Percentiles rank a stretch among this genome's conserved stretches.
These are phyloP conservation scores for Planococcus citri DNA, from an alignment of 1,140 invertebrate species.

Conservation along the genomic window DNA sequence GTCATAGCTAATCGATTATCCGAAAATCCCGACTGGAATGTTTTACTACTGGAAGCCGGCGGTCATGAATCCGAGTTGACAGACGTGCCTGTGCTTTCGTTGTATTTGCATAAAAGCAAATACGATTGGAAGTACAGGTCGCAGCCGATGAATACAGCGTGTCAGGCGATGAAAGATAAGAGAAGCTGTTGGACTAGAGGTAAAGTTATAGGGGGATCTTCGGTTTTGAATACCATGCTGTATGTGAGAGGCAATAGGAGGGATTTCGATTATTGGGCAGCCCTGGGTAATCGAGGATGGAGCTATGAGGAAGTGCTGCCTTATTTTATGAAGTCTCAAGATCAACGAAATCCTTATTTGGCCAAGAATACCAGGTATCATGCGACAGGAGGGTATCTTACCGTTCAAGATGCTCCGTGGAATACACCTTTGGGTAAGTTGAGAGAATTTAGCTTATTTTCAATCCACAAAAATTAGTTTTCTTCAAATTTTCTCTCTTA, in stretches of 20 bases:
- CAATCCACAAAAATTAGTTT: no score
- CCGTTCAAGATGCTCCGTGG: conserved; percentile 66
- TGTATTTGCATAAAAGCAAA: conserved; percentile 79
- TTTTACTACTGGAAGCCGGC: conserved; percentile 75
- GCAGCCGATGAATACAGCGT: conserved; percentile 69
- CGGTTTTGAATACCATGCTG: conserved; percentile 77
- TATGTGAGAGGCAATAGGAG: conserved; percentile 80
- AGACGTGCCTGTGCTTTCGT: conserved; percentile 65
- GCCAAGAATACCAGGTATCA: conserved; percentile 57
- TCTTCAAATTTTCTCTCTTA: no score
- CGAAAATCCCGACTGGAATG: conserved; percentile 60
- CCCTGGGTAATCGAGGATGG: conserved; percentile 78
- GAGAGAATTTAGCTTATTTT: no score
- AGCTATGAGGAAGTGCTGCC: conserved; percentile 71
- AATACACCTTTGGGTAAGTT: conserved; percentile 53
- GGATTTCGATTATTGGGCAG: conserved; percentile 84
- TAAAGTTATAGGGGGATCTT: conserved; percentile 58
- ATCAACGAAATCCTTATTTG: conserved; percentile 68
- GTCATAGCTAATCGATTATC: conserved; percentile 74
- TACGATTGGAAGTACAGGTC: conserved; percentile 87
- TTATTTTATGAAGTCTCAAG: conserved; percentile 78
- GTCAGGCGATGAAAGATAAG: conserved; percentile 66
- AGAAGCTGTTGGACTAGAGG: conserved; percentile 73
- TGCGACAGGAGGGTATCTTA: conserved; percentile 58
- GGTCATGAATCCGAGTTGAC: conserved; percentile 71